Evolutionary conservation across 2,113 vertebrate species (phyloP).

Genomic region (Stictonetta naevosa): DNA sequence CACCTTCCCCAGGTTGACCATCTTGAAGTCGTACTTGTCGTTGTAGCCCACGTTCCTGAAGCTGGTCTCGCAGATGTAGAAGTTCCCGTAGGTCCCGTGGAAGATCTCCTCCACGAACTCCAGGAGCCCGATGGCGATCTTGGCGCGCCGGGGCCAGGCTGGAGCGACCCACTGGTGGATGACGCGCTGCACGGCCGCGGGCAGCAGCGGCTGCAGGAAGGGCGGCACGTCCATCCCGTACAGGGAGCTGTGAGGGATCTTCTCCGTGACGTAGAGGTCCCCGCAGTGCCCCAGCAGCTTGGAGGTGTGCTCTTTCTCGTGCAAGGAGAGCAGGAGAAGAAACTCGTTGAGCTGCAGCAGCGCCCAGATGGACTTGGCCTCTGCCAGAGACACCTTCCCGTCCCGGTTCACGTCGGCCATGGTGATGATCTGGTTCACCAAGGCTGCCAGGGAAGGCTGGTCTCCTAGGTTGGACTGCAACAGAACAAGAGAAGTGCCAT

Average conservation of each 20-base stretch:
- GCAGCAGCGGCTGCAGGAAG: conserved; percentile 84
- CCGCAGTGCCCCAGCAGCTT: conserved; percentile 92
- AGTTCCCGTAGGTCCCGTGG: conserved; percentile 91
- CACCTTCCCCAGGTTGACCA: conserved; percentile 90
- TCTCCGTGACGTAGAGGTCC: conserved; percentile 92
- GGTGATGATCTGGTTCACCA: conserved; percentile 86
- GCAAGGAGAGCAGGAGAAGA: conserved; percentile 90
- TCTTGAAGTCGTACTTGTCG: conserved; percentile 90
- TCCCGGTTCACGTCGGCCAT: conserved; percentile 92
- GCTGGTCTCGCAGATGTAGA: conserved; percentile 92
- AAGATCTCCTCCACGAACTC: conserved; percentile 98
- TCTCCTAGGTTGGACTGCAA: conserved; percentile 90
- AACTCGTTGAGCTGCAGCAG: conserved; percentile 93
- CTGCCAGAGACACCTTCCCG: conserved; percentile 89
- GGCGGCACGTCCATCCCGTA: conserved; percentile 81
- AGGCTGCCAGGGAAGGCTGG: conserved; percentile 82
- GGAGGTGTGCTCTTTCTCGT: conserved; percentile 90
- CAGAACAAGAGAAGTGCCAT: background rate
- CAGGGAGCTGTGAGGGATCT: conserved; percentile 84
- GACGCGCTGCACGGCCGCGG: conserved; percentile 76
- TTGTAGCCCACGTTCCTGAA: conserved; percentile 91
- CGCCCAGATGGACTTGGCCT: conserved; percentile 96
- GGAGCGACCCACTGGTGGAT: conserved; percentile 94
- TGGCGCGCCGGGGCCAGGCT: conserved; percentile 91
- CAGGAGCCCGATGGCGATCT: conserved; percentile 91